These are phyloP conservation scores for Neotoxoptera formosana DNA, from an alignment of 1,140 invertebrate genomes.

Conservation along the genomic window DNA sequence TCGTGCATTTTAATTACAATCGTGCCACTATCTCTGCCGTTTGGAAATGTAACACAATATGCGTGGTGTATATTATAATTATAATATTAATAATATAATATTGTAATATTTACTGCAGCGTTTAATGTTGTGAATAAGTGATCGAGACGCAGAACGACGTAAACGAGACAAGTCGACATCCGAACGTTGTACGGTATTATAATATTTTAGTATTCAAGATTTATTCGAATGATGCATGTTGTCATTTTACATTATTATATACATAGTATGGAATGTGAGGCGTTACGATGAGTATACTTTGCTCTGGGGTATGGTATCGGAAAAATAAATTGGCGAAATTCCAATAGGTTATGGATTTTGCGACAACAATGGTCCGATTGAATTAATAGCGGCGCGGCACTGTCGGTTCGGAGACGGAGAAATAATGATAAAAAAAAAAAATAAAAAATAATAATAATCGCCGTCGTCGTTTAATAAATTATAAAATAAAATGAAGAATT, in stretches of 20 bases:
- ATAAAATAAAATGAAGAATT: not conserved
- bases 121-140: not conserved
- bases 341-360: constrained; percentile 20
- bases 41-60: not conserved
- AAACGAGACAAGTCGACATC: not conserved
- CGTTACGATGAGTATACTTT: not conserved
- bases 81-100: not conserved
- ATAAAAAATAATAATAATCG: not conserved
- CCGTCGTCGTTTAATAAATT: not conserved
- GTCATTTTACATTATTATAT: not conserved
- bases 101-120: not conserved
- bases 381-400: not conserved
- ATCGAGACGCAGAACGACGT: not conserved
- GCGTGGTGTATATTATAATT: not conserved
- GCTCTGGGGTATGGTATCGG: not conserved
- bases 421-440: not conserved
- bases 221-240: not conserved
- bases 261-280: not conserved
- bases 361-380: not conserved
- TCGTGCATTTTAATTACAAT: not conserved
- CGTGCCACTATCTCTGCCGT: not conserved
- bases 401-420: not conserved
- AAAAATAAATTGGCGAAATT: constrained; percentile 41
- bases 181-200: not conserved
- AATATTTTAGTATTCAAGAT: not conserved